Evolutionary conservation across 2,888 invertebrate genomes (phyloP), one percentile per base, ranked within the genome.

Genomic region (Abrostola triplasia): DNA sequence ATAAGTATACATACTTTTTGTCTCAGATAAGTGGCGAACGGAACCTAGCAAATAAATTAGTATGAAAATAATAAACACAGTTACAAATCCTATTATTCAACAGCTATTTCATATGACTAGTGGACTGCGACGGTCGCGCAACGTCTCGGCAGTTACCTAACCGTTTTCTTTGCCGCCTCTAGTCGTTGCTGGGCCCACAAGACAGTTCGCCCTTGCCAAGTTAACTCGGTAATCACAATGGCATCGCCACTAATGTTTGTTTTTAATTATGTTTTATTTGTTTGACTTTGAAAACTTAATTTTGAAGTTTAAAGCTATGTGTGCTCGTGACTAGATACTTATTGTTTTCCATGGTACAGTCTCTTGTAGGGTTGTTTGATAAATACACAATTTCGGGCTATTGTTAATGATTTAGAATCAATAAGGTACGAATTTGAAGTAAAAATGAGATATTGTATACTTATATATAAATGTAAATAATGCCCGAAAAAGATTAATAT

Each of bases 141-240:
- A 67, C 40, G 49, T 48, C 7, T 54, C 42, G 36, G 47, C 10
- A 0, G 5, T 73, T 49, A 60, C 13, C 47, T 69, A 55, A 68
- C 12, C 13, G 11, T 62, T 69, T 54, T 41, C 37, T 38, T 11
- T 42, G 72, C 47, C 80, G 49, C 56, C 60, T 86, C 84, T 86
- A 70, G 6, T 2, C 8, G 12, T 80, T 69, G 8, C 11, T 73
- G 77, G 51, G 53, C 81, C 81, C 48, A 76, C 67, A 79, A 84
- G 87, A 86, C 85, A 87, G 84, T 75, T 71, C 80, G 92, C 80
- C 92, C 92, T 92, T 92, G 91, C 84, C 79, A 84, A 85, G 84
- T 88, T 83, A 78, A 78, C 65, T 59, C 70, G 59, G 60, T 79
- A 70, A 78, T 79, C 77, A 64, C 67, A 69, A 62, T 59, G 62